Base-by-base conservation (phyloP, 2,888 invertebrate genomes). In the Caenorhabditis sinica region DNA sequence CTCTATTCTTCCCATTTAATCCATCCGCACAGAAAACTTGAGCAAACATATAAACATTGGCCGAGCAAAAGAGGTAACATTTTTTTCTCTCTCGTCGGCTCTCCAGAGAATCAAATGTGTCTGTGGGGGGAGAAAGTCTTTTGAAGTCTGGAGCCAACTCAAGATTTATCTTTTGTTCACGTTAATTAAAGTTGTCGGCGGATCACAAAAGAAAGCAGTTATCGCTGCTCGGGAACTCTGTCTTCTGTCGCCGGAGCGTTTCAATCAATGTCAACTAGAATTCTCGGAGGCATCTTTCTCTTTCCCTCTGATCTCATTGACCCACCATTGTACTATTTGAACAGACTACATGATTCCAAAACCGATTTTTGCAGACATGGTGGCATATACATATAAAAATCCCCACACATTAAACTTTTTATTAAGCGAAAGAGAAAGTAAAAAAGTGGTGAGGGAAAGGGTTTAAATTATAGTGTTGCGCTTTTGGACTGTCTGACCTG, bases 101-200 rank as follows among this genome's bases (percentile, higher is more conserved):
- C 49, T 11, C 13, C 33, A 25, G 68, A 49, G 53, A 53, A 40
- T n/a, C n/a, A n/a, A 30, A 49, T 51, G 40, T 60, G 43, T 71
- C 58, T 53, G 40, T 28, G 25, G 45, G 30, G 40, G 58, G n/a
- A 28, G 53, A 28, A 65, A 15, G 6, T n/a, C 28, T n/a, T 51
- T 49, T 23, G 49, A 49, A 49, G 49, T 49, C 49, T n/a, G 20
- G 23, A 30, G 28, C 40, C 33, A 58, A 40, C 28, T 66, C 58
- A 63, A 75, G 75, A 82, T 82, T 75, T 82, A 82, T 82, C n/a
- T 69, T 20, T 71, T 71, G 72, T 65, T 66, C 36, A 66, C 69
- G 65, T 80, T 77, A 77, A 77, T 77, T 77, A 77, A 69, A 11
- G 51, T 60, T 45, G 76, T 9, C 76, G 77, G 68, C 77, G 40